phyloP scores from a whole-genome alignment of 2,888 invertebrate genomes.

The Mechanitis mazaeus region DNA sequence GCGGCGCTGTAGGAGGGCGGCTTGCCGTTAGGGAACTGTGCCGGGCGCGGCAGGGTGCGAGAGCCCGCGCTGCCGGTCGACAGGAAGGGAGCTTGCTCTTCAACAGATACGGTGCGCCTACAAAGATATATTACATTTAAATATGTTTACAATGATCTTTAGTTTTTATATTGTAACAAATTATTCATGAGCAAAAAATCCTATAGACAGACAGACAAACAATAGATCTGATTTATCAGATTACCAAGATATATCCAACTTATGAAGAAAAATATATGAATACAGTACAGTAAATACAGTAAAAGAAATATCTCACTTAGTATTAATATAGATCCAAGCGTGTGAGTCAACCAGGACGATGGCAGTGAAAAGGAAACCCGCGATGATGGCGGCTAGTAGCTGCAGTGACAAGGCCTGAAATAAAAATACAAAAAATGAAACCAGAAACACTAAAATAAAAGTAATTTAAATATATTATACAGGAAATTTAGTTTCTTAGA shows the following conservation, averaged over 20 bases:
- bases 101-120: conserved; percentile 87
- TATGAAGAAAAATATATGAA: background rate
- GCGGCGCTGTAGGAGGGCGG: conserved; percentile 75
- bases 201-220: too few relatives aligned
- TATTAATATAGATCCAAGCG: conserved; percentile 97
- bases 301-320: conserved; percentile 77
- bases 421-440: background rate
- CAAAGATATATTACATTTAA: background rate
- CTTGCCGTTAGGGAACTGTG: conserved; percentile 81
- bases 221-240: too few relatives aligned
- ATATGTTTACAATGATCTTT: too few relatives aligned
- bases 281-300: background rate
- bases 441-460: too few relatives aligned
- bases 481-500: too few relatives aligned
- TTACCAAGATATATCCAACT: background rate
- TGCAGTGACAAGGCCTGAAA: conserved; percentile 87
- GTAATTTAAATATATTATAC: too few relatives aligned
- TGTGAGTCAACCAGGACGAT: conserved; percentile 97
- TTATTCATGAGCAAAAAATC: too few relatives aligned
- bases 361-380: conserved; percentile 92
- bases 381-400: conserved; percentile 89
- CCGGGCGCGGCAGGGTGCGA: conserved; percentile 71
- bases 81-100: conserved; percentile 89
- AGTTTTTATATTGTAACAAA: too few relatives aligned
- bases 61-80: conserved; percentile 75